Evolutionary conservation across 2,797 vertebrate species (phyloP).

Genomic region (Gobio occitaniae): DNA sequence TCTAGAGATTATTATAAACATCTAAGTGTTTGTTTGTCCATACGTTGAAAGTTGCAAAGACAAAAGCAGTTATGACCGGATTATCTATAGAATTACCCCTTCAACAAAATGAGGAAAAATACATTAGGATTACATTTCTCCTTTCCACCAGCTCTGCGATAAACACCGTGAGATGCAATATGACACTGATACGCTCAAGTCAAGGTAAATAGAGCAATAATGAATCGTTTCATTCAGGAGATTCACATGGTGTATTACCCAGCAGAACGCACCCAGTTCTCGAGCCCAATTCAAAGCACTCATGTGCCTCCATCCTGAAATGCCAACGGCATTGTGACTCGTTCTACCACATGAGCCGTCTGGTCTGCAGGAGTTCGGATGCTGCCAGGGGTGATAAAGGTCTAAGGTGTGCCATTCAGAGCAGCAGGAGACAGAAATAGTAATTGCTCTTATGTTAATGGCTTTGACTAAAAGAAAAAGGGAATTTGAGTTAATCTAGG

Average conservation of each 20-base stretch:
- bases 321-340: conserved; percentile 3
- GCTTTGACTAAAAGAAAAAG: conserved; percentile 29
- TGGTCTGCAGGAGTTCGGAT: conserved; percentile 23
- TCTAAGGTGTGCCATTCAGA: conserved; percentile 37
- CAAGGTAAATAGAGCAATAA: conserved; percentile 1
- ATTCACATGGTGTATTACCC: conserved; percentile 5
- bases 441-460: conserved; percentile 19
- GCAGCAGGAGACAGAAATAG: conserved; percentile 11
- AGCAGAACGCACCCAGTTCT: not conserved
- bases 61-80: not conserved
- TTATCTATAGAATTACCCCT: not conserved
- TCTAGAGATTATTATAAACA: not conserved
- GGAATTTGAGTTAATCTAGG: conserved; percentile 3
- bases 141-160: conserved; percentile 3
- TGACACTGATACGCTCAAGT: not conserved
- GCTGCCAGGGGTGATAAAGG: conserved; percentile 7
- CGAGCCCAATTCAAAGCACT: not conserved
- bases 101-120: not conserved
- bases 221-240: not conserved
- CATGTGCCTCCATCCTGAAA: conserved; percentile 12
- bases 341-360: conserved; percentile 21
- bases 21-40: not conserved
- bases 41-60: not conserved
- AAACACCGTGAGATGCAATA: not conserved
- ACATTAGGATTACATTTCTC: not conserved